Conservation (phyloP, 2,888 invertebrate species). For the Pristionchus entomophagus region DNA sequence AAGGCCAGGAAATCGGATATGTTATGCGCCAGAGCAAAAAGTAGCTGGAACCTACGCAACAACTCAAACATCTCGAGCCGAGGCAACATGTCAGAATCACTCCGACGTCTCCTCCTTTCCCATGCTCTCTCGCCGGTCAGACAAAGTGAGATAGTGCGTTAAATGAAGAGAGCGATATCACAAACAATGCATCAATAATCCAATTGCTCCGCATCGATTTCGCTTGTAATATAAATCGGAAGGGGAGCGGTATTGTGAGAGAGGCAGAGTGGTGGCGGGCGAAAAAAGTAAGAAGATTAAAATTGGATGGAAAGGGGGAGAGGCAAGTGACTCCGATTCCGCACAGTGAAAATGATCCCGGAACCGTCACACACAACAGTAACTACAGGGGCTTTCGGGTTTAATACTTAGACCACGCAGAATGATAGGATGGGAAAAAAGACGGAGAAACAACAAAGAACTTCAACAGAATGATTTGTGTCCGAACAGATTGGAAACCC, state of each 20-base stretch:
- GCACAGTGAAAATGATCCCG: too few relatives aligned
- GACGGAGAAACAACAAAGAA: too few relatives aligned
- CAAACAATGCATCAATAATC: neutral
- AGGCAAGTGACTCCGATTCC: neutral
- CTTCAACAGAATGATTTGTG: too few relatives aligned
- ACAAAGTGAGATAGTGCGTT: too few relatives aligned
- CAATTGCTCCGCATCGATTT: neutral
- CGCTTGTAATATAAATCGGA: neutral
- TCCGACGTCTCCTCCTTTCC: too few relatives aligned
- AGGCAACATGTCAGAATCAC: too few relatives aligned
- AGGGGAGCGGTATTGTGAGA: neutral
- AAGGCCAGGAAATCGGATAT: constrained; percentile 8
- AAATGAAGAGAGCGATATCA: too few relatives aligned
- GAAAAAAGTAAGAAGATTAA: constrained; percentile 41
- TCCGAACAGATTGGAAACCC: too few relatives aligned
- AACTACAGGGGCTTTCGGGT: too few relatives aligned
- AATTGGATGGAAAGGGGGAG: constrained; percentile 16
- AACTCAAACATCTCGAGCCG: neutral
- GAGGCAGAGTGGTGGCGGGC: neutral
- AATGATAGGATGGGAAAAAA: neutral
- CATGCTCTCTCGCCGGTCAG: too few relatives aligned
- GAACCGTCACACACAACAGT: too few relatives aligned
- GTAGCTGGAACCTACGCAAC: neutral
- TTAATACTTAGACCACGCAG: too few relatives aligned
- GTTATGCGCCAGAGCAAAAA: neutral